Evolutionary conservation across 2,888 invertebrate genomes (phyloP).

Genomic region (Acleris emargana): DNA sequence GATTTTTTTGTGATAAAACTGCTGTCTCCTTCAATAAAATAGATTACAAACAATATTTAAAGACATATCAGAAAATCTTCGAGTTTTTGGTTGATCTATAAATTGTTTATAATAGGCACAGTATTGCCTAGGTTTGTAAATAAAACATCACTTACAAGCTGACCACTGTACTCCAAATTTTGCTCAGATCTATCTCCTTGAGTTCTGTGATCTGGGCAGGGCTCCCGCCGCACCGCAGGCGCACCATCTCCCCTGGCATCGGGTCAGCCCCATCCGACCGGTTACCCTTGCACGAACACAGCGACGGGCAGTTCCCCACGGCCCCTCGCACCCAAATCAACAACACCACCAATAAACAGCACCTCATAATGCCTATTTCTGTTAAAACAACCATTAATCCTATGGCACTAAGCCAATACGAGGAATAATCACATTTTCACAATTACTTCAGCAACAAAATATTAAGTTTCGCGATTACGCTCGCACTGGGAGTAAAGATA

Average conservation of each 20-base stretch:
- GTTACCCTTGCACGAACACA: conserved; percentile 83
- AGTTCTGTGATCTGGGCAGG: conserved; percentile 84
- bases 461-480: conserved; percentile 44
- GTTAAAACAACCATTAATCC: conserved; percentile 66
- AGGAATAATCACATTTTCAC: conserved; percentile 78
- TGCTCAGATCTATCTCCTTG: conserved; percentile 85
- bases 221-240: conserved; percentile 85
- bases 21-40: too few relatives aligned
- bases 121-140: neutral
- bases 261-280: conserved; percentile 81
- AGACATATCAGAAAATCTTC: too few relatives aligned
- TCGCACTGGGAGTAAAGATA: conserved; percentile 39
- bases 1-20: too few relatives aligned
- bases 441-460: conserved; percentile 63
- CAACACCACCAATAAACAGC: conserved; percentile 56
- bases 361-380: conserved; percentile 68
- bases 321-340: conserved; percentile 55
- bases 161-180: conserved; percentile 84
- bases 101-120: neutral
- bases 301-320: conserved; percentile 70
- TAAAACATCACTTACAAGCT: conserved; percentile 84
- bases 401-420: conserved; percentile 79
- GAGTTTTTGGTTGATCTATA: neutral
- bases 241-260: conserved; percentile 82
- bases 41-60: too few relatives aligned